Evolutionary conservation across 1,140 invertebrate genomes (phyloP).

Genomic region (Pogonognathellus flavescens): DNA sequence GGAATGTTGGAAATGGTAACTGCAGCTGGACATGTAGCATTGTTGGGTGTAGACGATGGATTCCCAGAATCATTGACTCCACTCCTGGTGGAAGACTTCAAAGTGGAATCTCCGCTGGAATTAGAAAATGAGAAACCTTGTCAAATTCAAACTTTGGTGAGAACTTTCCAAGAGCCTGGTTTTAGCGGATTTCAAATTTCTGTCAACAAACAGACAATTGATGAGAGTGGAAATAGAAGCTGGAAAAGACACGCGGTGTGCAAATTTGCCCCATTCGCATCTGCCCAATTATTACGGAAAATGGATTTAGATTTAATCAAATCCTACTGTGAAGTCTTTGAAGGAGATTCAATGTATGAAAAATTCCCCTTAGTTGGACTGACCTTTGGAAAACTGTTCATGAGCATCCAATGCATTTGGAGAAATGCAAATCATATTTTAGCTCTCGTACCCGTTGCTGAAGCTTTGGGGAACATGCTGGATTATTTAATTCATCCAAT

Average conservation of each 20-base stretch:
- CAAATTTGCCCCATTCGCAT: background rate
- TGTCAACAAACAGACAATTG: background rate
- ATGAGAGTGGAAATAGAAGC: background rate
- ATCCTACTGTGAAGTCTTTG: background rate
- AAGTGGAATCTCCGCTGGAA: constrained; percentile 48
- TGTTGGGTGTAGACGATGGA: background rate
- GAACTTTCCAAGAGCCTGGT: background rate
- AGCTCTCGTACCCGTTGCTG: background rate
- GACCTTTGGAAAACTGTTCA: constrained; percentile 52
- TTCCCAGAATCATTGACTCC: constrained; percentile 28
- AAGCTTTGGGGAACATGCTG: background rate
- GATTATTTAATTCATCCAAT: constrained; percentile 56
- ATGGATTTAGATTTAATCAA: background rate
- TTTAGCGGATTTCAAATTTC: constrained; percentile 17
- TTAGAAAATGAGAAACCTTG: constrained; percentile 4
- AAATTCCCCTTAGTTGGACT: constrained; percentile 32
- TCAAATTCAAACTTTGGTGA: constrained; percentile 30
- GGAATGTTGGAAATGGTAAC: constrained; percentile 50
- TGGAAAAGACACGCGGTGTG: constrained; percentile 1
- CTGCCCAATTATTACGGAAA: background rate
- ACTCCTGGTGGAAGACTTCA: constrained; percentile 31
- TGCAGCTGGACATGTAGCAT: constrained; percentile 15
- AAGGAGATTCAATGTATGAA: constrained; percentile 41
- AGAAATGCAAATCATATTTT: background rate
- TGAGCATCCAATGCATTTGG: constrained; percentile 39